phyloP scores from a whole-genome alignment of 2,113 vertebrate genomes.

The Lepidothrix coronata region DNA sequence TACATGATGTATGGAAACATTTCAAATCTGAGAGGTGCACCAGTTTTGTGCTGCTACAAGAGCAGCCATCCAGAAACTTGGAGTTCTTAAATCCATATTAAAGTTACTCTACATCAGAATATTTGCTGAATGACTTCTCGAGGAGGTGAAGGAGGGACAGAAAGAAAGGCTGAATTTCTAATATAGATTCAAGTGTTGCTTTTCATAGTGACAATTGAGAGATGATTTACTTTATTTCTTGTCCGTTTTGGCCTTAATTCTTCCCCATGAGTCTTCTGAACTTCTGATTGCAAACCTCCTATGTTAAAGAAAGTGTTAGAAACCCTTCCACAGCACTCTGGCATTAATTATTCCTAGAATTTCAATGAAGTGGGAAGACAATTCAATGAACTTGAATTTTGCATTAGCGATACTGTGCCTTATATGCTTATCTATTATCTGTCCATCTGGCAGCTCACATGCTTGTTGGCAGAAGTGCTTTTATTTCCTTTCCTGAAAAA shows the following conservation, averaged over 20 bases:
- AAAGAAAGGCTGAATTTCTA: neutral
- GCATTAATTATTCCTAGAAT: slow-evolving; percentile 13
- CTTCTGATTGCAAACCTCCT: neutral
- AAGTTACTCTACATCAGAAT: neutral
- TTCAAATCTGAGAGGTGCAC: neutral
- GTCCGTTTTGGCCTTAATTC: neutral
- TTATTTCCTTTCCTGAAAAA: slow-evolving; percentile 44
- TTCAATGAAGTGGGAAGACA: neutral
- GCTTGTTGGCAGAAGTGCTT: slow-evolving; percentile 12
- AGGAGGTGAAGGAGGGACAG: neutral
- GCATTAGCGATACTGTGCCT: neutral
- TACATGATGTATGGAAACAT: accelerated
- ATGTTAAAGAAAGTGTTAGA: neutral
- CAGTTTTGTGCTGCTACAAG: neutral
- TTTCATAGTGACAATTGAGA: neutral
- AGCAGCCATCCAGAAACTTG: neutral
- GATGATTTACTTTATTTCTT: neutral
- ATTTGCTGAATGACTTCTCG: neutral
- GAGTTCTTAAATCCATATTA: neutral
- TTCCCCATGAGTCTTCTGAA: neutral
- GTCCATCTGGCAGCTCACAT: slow-evolving; percentile 30
- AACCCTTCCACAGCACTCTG: neutral
- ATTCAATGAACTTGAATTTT: slow-evolving; percentile 33
- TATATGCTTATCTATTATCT: neutral
- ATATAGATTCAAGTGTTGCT: neutral